These are phyloP conservation scores for Drosophila ercepeae DNA, from an alignment of 1,140 invertebrate genomes.

Conservation along the genomic window DNA sequence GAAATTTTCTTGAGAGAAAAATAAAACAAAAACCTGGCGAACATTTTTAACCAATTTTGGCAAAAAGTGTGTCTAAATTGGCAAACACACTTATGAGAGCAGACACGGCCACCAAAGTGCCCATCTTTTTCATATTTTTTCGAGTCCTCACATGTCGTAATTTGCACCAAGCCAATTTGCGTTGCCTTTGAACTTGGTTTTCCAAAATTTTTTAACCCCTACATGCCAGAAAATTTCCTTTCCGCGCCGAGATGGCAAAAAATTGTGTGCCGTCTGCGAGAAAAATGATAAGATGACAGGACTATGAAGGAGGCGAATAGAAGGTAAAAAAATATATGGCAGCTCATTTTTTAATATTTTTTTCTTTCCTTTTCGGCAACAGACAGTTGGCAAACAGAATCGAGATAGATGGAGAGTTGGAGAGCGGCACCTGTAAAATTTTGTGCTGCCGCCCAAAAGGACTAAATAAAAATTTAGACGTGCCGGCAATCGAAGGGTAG, in stretches of 20 bases:
- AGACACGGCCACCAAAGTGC: slow-evolving; percentile 17
- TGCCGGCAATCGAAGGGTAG: slow-evolving; percentile 9
- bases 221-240: slow-evolving; percentile 23
- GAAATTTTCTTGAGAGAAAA: slow-evolving; percentile 24
- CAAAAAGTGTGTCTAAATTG: slow-evolving; percentile 76
- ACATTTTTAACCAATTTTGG: slow-evolving; percentile 79
- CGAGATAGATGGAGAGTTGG: slow-evolving; percentile 30
- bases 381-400: slow-evolving; percentile 76
- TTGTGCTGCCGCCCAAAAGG: slow-evolving; percentile 29
- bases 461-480: slow-evolving; percentile 57
- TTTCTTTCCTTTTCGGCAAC: slow-evolving; percentile 24
- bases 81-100: slow-evolving; percentile 63
- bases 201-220: slow-evolving; percentile 63
- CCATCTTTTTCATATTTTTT: background rate
- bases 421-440: slow-evolving; percentile 60
- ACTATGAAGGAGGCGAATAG: slow-evolving; percentile 59
- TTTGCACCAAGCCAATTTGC: slow-evolving; percentile 74
- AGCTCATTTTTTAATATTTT: slow-evolving; percentile 76
- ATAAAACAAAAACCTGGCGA: slow-evolving; percentile 29
- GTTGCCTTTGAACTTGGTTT: slow-evolving; percentile 75
- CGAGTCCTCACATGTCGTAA: slow-evolving; percentile 62
- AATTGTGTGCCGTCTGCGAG: slow-evolving; percentile 56
- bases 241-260: slow-evolving; percentile 8
- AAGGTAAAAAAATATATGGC: slow-evolving; percentile 62
- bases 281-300: slow-evolving; percentile 80